Evolutionary conservation across 2,113 vertebrate species (phyloP).

Genomic region (Empidonax alnorum): DNA sequence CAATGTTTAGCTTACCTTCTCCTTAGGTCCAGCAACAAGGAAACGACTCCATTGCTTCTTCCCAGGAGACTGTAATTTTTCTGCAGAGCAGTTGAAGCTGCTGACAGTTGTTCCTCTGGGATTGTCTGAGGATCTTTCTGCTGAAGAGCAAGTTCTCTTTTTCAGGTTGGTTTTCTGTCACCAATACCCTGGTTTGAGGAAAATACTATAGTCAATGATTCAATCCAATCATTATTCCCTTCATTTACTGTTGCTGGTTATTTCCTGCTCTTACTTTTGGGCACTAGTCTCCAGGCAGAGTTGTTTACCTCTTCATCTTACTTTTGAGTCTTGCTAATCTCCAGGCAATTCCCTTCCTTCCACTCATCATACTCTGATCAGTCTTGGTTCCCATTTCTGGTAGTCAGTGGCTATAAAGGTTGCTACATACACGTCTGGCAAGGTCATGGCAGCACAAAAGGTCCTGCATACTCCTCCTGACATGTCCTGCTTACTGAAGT

Average conservation of each 20-base stretch:
- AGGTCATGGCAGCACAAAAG: neutral
- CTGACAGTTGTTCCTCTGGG: neutral
- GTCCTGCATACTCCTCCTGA: neutral
- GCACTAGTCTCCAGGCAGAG: neutral
- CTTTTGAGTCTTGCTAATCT: neutral
- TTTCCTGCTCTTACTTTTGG: neutral
- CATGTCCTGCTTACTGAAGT: neutral
- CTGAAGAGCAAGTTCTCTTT: neutral
- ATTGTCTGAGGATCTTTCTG: neutral
- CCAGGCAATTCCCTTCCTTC: neutral
- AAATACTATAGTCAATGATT: neutral
- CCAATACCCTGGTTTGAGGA: neutral
- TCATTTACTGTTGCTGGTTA: neutral
- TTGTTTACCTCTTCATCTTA: neutral
- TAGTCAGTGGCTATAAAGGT: neutral
- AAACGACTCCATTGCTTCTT: neutral
- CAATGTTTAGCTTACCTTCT: neutral
- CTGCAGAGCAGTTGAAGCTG: neutral
- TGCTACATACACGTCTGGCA: neutral
- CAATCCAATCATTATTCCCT: neutral
- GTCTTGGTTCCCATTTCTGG: neutral
- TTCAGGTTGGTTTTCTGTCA: neutral
- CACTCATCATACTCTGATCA: neutral
- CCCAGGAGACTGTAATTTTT: rapidly evolving
- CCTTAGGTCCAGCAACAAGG: neutral